A percentile compares a stretch with the other conserved stretches of the same genome.
Conservation (phyloP, 2,888 invertebrate genomes). For the Petrophora chlorosata region DNA sequence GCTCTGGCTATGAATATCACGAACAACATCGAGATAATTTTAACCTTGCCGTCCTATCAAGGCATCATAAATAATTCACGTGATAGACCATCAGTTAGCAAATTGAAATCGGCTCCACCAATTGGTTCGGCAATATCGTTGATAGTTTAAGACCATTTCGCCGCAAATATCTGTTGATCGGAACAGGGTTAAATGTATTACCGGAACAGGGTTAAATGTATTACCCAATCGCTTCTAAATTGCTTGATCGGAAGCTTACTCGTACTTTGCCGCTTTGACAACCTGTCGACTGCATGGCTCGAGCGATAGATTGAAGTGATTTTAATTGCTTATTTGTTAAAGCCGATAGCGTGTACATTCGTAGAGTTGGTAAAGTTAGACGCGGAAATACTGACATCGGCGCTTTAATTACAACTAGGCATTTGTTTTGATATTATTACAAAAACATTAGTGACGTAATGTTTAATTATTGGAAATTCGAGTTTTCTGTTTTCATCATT, state of each 20-base stretch:
- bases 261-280: constrained; percentile 35
- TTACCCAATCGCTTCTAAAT: constrained; percentile 34
- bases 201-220: constrained; percentile 38
- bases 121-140: constrained; percentile 29
- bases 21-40: neutral
- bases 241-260: constrained; percentile 36
- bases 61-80: constrained; percentile 27
- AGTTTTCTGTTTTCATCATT: neutral
- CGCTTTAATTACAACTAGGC: no score
- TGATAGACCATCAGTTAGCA: constrained; percentile 29
- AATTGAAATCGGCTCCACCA: constrained; percentile 35
- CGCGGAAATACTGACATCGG: no score
- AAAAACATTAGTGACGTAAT: no score
- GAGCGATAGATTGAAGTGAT: constrained; percentile 28
- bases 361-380: neutral
- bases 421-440: no score
- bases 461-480: no score
- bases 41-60: neutral
- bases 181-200: constrained; percentile 38
- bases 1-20: neutral
- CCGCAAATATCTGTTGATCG: constrained; percentile 39
- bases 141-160: constrained; percentile 35
- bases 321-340: constrained; percentile 33
- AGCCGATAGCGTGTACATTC: constrained; percentile 12
- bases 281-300: constrained; percentile 40